phyloP scores from a whole-genome alignment of 2,113 vertebrate genomes.

The Oryzias celebensis region DNA sequence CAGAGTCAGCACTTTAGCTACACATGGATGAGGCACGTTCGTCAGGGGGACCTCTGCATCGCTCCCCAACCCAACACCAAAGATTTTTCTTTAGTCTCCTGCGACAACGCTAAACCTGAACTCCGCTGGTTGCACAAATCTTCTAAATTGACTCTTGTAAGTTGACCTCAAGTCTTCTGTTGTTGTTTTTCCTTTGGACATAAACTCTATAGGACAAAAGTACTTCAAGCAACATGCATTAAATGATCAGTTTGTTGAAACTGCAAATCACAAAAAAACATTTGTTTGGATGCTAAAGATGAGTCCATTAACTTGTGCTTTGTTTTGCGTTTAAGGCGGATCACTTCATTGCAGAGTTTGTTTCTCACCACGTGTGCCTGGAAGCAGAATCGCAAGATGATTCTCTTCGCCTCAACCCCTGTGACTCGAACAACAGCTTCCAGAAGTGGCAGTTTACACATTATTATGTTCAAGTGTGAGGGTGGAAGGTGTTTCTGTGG shows the following conservation, averaged over 20 bases:
- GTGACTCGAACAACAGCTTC: constrained; percentile 70
- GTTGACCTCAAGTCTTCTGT: constrained; percentile 32
- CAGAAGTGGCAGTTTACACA: constrained; percentile 93
- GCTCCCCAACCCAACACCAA: constrained; percentile 9
- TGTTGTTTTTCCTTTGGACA: neutral
- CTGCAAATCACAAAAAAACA: too few relatives aligned
- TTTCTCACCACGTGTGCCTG: constrained; percentile 76
- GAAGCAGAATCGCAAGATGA: constrained; percentile 64
- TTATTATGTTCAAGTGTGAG: constrained; percentile 76
- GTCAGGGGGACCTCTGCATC: constrained; percentile 81
- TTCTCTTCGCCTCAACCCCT: constrained; percentile 65
- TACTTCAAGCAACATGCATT: too few relatives aligned
- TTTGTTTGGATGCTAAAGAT: constrained; percentile 4
- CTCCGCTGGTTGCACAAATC: constrained; percentile 85
- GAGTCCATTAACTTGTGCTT: neutral
- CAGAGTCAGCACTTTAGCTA: constrained; percentile 92
- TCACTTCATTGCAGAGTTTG: constrained; percentile 80
- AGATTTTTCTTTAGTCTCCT: constrained; percentile 65
- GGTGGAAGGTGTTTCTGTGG: neutral
- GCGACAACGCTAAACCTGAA: constrained; percentile 70
- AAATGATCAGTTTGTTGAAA: too few relatives aligned
- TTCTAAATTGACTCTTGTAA: constrained; percentile 78
- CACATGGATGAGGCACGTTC: constrained; percentile 89
- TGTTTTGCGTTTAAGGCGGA: constrained; percentile 72
- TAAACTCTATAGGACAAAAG: too few relatives aligned